A percentile compares a stretch with the other conserved stretches of the same genome.
Evolutionary conservation across 2,113 vertebrate species (phyloP).

Genomic region (Camelus dromedarius): DNA sequence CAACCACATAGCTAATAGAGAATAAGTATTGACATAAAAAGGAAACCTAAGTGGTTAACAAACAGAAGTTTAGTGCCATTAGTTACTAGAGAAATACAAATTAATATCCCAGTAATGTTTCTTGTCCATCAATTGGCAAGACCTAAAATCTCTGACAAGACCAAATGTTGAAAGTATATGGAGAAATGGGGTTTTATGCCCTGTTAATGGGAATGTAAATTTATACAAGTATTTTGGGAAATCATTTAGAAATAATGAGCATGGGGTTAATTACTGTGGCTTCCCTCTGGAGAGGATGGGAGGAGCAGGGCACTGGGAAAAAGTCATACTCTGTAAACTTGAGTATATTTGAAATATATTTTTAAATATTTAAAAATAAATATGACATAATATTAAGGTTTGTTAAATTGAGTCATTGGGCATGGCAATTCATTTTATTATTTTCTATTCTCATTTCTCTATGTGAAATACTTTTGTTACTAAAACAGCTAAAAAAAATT

Average conservation of each 20-base stretch:
- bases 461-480: not conserved
- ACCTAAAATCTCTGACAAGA: not conserved
- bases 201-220: not conserved
- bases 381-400: not conserved
- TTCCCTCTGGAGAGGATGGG: not conserved
- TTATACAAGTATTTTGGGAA: not conserved
- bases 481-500: not conserved
- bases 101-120: not conserved
- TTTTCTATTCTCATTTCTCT: not conserved
- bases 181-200: not conserved
- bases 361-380: constrained; percentile 22
- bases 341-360: not conserved
- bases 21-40: not conserved
- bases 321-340: not conserved
- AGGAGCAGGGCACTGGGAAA: not conserved
- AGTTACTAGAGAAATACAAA: not conserved
- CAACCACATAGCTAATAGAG: not conserved
- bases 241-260: not conserved
- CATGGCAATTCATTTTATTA: not conserved
- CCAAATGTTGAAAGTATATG: not conserved
- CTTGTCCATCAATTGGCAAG: not conserved
- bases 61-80: not conserved
- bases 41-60: not conserved
- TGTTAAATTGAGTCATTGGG: not conserved
- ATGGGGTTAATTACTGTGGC: not conserved